Evolutionary conservation across 2,113 vertebrate genomes (phyloP), one percentile per base, ranked within the genome.

Genomic region (Epinephelus lanceolatus): DNA sequence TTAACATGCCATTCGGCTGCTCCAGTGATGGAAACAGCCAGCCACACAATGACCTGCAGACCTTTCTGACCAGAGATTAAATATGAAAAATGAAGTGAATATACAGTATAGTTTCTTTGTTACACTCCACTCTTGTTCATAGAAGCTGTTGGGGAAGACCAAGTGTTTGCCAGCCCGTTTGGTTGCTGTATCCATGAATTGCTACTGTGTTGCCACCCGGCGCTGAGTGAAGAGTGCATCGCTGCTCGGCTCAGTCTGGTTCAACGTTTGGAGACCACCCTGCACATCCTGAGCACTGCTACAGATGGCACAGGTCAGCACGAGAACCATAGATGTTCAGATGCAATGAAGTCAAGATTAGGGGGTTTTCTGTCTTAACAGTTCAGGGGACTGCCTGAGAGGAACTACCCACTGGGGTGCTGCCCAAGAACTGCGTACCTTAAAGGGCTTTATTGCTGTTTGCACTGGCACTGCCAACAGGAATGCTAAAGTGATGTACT

Each of bases 131-230:
- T 59, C 42, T 45, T 78, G 42, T 55, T 56, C 37, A 15, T 70
- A 91, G 95, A 96, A 11, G 71, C 25, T 76, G 67, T 76, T 13
- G 49, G 57, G 90, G 98, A 98, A 7, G 85, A 95, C 52, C 84
- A 76, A 13, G 95, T 94, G 80, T 95, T 94, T 55, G 13, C 78
- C 53, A 94, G 92, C 3, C 88, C 95, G 2, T 96, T 96, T 8
- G 95, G 96, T 59, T 96, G 94, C 94, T 97, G 96, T 86, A 91
- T 97, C 74, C 95, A 94, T 63, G 97, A 98, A 33, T 95, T 98
- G 40, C 94, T 99, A 27, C 96, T 97, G 86, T 92, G 90, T 78
- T 97, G 95, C 89, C 96, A 97, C 89, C 94, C 96, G 0, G 63
- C 87, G 18, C 93, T 99, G 65, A 97, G 91, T 0, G 97, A 98